phyloP scores from a whole-genome alignment of 1,140 invertebrate genomes.

The Lasioglossum baleicum region DNA sequence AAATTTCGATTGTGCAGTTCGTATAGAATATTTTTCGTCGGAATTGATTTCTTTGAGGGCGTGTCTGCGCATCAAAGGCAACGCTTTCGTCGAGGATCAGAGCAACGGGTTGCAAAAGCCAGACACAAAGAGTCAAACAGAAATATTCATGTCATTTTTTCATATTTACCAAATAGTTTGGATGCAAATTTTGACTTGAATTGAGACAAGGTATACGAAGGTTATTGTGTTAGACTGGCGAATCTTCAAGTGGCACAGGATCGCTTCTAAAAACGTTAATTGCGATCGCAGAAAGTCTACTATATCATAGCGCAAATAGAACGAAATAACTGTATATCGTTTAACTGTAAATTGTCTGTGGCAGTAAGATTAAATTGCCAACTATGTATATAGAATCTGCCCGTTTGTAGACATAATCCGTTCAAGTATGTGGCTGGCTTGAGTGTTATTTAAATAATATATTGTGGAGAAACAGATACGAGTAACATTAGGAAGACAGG shows the following conservation, averaged over 20 bases:
- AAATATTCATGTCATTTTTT: neutral
- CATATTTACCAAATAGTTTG: no score
- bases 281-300: conserved; percentile 24
- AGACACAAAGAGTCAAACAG: neutral
- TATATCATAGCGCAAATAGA: conserved; percentile 32
- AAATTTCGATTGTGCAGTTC: neutral
- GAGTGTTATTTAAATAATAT: neutral
- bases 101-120: neutral
- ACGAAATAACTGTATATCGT: conserved; percentile 43
- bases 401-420: neutral
- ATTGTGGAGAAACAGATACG: neutral
- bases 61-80: neutral
- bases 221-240: neutral
- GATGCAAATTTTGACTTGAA: neutral
- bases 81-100: no score
- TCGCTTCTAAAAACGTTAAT: conserved; percentile 27
- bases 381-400: conserved; percentile 5
- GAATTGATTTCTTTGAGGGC: conserved; percentile 1
- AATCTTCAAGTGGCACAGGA: conserved; percentile 12
- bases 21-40: neutral
- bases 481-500: no score
- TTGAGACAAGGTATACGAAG: neutral
- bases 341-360: conserved; percentile 46
- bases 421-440: neutral
- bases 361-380: conserved; percentile 24